phyloP scores from a whole-genome alignment of 2,113 vertebrate genomes.

The Perccottus glenii region DNA sequence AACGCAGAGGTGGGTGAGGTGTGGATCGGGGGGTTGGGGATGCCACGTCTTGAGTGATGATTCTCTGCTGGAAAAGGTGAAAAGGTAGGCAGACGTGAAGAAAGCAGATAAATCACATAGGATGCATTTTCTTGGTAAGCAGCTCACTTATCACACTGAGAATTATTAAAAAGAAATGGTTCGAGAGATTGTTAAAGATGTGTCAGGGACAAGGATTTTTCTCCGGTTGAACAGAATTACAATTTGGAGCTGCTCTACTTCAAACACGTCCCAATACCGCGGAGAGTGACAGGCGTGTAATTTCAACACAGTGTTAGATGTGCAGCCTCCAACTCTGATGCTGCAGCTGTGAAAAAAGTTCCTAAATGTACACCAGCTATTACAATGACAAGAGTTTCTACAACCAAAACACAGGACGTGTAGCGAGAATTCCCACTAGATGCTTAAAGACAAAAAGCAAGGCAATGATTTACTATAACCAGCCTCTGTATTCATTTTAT shows the following conservation, averaged over 20 bases:
- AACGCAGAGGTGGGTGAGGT: constrained; percentile 49
- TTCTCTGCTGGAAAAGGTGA: constrained; percentile 52
- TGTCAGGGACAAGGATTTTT: constrained; percentile 59
- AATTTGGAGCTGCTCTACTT: constrained; percentile 58
- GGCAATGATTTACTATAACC: not conserved
- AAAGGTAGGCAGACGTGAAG: constrained; percentile 45
- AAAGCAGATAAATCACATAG: constrained; percentile 49
- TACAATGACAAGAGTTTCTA: constrained; percentile 46
- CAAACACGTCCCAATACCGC: constrained; percentile 56
- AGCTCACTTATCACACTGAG: constrained; percentile 31
- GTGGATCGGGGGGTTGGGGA: constrained; percentile 8
- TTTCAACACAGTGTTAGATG: constrained; percentile 51
- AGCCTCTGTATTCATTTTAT: constrained; percentile 10
- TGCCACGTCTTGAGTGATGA: constrained; percentile 58
- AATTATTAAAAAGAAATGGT: constrained; percentile 48
- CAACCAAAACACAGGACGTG: constrained; percentile 28
- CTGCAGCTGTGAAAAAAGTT: constrained; percentile 47
- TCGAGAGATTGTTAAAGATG: constrained; percentile 51
- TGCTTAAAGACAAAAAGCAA: not conserved
- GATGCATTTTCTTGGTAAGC: constrained; percentile 31
- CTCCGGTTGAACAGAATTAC: constrained; percentile 56
- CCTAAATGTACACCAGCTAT: constrained; percentile 50
- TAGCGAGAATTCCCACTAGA: constrained; percentile 26
- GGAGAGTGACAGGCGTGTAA: constrained; percentile 59
- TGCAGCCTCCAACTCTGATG: constrained; percentile 38